Evolutionary conservation across 2,113 vertebrate genomes (phyloP).

Genomic region (Cinclus cinclus): DNA sequence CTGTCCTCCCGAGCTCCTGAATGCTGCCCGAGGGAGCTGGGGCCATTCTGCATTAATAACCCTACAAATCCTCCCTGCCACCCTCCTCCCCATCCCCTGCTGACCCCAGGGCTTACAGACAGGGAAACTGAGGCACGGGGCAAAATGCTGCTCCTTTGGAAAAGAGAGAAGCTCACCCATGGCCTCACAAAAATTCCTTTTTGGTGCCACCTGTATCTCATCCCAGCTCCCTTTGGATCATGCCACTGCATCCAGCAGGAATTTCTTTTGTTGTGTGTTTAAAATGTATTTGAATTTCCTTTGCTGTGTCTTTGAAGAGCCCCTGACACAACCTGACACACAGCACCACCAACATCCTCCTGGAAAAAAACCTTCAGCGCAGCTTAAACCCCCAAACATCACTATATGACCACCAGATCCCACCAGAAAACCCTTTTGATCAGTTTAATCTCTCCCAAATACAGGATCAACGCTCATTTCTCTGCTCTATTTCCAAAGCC

Average conservation of each 20-base stretch:
- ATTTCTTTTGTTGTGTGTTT: background rate
- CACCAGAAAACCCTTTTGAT: background rate
- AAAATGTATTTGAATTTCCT: background rate
- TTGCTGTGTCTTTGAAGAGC: background rate
- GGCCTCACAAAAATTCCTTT: background rate
- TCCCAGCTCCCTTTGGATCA: accelerated
- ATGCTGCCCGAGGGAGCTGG: background rate
- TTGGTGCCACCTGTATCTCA: background rate
- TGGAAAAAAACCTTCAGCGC: background rate
- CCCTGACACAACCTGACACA: accelerated
- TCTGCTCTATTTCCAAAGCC: accelerated
- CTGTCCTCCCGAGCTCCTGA: background rate
- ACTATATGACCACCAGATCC: background rate
- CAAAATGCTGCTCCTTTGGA: background rate
- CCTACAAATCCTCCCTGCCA: background rate
- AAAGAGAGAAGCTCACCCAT: accelerated
- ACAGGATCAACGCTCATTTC: background rate
- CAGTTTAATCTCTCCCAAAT: background rate
- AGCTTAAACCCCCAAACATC: background rate
- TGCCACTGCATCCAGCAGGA: accelerated
- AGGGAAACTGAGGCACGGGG: background rate
- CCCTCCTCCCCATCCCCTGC: background rate
- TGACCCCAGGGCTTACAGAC: background rate
- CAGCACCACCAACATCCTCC: background rate
- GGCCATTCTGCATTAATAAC: accelerated